Percentiles rank a stretch among this genome's conserved stretches.
These are phyloP conservation scores for Reticulitermes speratus DNA, from an alignment of 1,140 invertebrate species.

Conservation along the genomic window DNA sequence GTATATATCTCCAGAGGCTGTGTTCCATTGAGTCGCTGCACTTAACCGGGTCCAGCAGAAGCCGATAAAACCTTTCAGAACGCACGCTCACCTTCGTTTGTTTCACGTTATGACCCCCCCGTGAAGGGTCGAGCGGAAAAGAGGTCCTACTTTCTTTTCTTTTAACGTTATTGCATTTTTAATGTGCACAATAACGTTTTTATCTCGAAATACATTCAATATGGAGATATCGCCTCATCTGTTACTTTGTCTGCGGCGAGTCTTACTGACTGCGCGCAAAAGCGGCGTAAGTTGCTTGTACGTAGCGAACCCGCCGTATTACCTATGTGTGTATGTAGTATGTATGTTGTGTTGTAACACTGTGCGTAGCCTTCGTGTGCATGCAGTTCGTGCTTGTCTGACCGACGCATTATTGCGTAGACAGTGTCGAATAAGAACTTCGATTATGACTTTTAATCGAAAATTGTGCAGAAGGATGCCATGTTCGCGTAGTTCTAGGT, in stretches of 20 bases:
- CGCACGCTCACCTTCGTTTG: neutral
- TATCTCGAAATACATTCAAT: conserved; percentile 17
- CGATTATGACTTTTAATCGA: no score
- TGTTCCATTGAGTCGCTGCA: no score
- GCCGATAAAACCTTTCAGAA: conserved; percentile 8
- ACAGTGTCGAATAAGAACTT: no score
- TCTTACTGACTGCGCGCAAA: neutral
- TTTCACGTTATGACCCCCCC: neutral
- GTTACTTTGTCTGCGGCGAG: neutral
- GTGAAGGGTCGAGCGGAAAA: neutral
- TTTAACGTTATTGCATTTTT: conserved; percentile 17
- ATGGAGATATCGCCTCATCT: conserved; percentile 15
- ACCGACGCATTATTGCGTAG: no score
- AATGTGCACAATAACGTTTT: neutral
- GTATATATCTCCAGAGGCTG: no score
- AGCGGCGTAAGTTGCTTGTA: neutral
- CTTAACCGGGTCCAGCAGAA: neutral
- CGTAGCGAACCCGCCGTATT: no score
- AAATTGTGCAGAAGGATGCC: no score
- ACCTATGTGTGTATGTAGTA: no score
- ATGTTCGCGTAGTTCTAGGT: no score
- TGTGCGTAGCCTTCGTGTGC: no score
- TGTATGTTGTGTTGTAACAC: no score
- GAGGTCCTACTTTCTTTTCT: neutral
- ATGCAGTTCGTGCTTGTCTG: no score